Evolutionary conservation across 2,797 vertebrate species (phyloP).

Genomic region (Diceros bicornis): DNA sequence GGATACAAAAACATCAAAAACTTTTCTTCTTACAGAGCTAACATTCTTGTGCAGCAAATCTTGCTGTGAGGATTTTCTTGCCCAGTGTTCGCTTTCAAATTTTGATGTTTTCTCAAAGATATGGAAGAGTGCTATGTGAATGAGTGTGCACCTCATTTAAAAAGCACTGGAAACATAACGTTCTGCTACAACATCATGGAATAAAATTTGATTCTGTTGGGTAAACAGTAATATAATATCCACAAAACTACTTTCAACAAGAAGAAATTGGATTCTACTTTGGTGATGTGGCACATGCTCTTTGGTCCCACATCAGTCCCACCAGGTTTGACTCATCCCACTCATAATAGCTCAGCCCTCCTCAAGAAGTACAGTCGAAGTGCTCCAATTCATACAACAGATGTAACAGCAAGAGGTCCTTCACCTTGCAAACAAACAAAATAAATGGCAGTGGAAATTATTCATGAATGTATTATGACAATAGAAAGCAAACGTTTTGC

Average conservation of each 20-base stretch:
- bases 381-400: background rate
- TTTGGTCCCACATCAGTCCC: background rate
- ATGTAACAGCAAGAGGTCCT: background rate
- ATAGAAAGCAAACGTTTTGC: conserved; percentile 29
- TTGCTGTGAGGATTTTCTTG: background rate
- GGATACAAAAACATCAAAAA: background rate
- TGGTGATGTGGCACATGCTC: background rate
- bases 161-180: background rate
- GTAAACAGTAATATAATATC: conserved; percentile 30
- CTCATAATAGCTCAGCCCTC: background rate
- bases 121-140: background rate
- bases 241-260: background rate
- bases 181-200: background rate
- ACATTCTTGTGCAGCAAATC: background rate
- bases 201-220: conserved; percentile 39
- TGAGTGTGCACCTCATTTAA: background rate
- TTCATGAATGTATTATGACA: conserved; percentile 2
- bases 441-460: conserved; percentile 42
- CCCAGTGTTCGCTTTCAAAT: background rate
- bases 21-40: background rate
- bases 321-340: background rate
- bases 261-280: background rate
- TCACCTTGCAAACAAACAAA: conserved; percentile 57
- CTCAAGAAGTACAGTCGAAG: background rate
- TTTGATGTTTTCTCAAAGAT: conserved; percentile 33